Evolutionary conservation across 2,113 vertebrate species (phyloP), one percentile per base, ranked within the genome.

Genomic region (Orcinus orca): DNA sequence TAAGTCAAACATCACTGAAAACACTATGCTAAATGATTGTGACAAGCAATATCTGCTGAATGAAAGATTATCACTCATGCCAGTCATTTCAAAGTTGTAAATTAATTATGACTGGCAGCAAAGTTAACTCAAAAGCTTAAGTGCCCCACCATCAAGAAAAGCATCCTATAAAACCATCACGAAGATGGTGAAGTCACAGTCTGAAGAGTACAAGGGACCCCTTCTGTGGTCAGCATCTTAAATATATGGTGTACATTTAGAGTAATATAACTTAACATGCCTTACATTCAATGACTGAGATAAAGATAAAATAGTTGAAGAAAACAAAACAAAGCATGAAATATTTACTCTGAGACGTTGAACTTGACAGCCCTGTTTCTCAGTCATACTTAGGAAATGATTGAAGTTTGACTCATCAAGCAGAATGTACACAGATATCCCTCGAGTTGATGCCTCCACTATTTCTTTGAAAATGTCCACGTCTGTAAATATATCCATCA

Each of bases 401-500:
- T 98, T 98, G 86, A 99, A 99, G 97, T 99, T 99, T 1, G 90
- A 98, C 41, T 99, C 98, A 97, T 99, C 99, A 79, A 99, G 98
- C 21, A 99, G 98, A 95, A 99, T 97, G 85, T 99, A 99, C 12
- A 99, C 99, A 0, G 99, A 98, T 86, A 99, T 98, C 53, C 99
- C 99, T 96, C 99, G 98, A 63, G 99, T 47, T 36, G 99, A 99
- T 63, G 99, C 99, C 20, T 99, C 99, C 6, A 99, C 99, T 3
- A 98, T 98, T 98, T 99, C 99, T 98, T 99, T 99, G 97, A 99
- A 99, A 97, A 99, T 99, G 97, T 99, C 99, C 62, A 99, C 99
- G 95, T 99, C 99, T 68, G 99, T 99, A 98, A 99, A 99, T 67
- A 98, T 97, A 93, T 99, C 99, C 99, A 99, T 99, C 89, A 99